These are phyloP conservation scores for Nettapus auritus DNA, from an alignment of 2,113 vertebrate species.

Conservation along the genomic window DNA sequence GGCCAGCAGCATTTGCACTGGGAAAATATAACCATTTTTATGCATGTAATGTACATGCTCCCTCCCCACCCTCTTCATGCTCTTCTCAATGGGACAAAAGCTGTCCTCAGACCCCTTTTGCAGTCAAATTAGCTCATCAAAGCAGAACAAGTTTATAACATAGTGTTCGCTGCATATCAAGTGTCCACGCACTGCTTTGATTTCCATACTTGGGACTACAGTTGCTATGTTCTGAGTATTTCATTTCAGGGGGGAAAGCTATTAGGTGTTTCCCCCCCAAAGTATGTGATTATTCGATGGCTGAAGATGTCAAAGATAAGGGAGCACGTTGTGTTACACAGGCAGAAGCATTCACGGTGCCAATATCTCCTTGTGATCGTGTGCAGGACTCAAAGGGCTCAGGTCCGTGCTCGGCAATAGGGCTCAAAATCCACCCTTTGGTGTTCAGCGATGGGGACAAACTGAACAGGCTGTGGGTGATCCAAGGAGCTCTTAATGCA, in stretches of 20 bases:
- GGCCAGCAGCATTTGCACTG: slow-evolving; percentile 52
- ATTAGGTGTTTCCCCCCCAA: slow-evolving; percentile 46
- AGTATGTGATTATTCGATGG: slow-evolving; percentile 55
- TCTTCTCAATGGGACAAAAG: slow-evolving; percentile 40
- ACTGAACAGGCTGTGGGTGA: neutral
- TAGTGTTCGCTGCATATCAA: slow-evolving; percentile 36
- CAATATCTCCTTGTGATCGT: slow-evolving; percentile 52
- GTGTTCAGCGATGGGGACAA: slow-evolving; percentile 29
- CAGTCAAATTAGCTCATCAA: slow-evolving; percentile 65
- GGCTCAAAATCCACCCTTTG: neutral
- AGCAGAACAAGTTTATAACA: slow-evolving; percentile 36
- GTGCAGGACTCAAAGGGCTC: slow-evolving; percentile 35
- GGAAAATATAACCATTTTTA: slow-evolving; percentile 57
- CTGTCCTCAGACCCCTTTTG: slow-evolving; percentile 43
- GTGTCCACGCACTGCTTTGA: slow-evolving; percentile 17
- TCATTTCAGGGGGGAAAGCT: slow-evolving; percentile 64
- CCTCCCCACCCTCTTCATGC: neutral
- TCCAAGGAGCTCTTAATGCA: slow-evolving; percentile 45
- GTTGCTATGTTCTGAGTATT: slow-evolving; percentile 57
- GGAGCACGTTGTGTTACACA: neutral
- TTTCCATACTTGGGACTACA: slow-evolving; percentile 45
- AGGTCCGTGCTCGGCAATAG: slow-evolving; percentile 21
- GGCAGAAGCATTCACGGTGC: slow-evolving; percentile 53
- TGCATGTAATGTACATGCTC: slow-evolving; percentile 20
- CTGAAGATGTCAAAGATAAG: slow-evolving; percentile 61